A percentile compares a stretch with the other conserved stretches of the same genome.
Evolutionary conservation across 64 coral and sea anemone species (phyloP).

Genomic region (Pachyseris speciosa): DNA sequence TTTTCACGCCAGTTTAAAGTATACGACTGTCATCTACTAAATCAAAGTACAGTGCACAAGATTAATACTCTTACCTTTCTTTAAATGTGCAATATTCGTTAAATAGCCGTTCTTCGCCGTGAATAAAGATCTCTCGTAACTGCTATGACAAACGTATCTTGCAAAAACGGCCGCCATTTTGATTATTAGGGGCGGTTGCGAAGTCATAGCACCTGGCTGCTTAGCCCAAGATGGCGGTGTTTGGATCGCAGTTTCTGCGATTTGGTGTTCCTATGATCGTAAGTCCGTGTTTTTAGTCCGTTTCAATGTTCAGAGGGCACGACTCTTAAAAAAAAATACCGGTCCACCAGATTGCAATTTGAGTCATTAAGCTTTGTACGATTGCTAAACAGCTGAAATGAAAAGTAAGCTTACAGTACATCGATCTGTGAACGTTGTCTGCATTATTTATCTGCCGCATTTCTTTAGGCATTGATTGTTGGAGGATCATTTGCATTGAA

Average conservation of each 20-base stretch:
- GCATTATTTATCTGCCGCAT: background rate
- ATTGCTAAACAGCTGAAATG: too few relatives aligned
- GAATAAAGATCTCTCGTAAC: background rate
- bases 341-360: too few relatives aligned
- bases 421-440: background rate
- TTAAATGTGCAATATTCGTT: background rate
- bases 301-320: background rate
- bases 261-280: slow-evolving; percentile 93
- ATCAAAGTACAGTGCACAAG: too few relatives aligned
- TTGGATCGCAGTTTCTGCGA: slow-evolving; percentile 65
- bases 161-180: slow-evolving; percentile 56
- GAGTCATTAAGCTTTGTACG: too few relatives aligned
- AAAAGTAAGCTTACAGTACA: background rate
- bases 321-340: too few relatives aligned
- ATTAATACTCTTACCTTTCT: background rate
- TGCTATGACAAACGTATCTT: background rate
- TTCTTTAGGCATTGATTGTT: slow-evolving; percentile 62
- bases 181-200: background rate
- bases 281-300: background rate
- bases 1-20: too few relatives aligned
- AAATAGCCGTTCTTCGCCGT: background rate
- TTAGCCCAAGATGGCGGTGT: slow-evolving; percentile 78
- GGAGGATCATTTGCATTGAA: slow-evolving; percentile 92
- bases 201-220: background rate
- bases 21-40: too few relatives aligned